Evolutionary conservation across 2,888 invertebrate species (phyloP), one percentile per base, ranked within the genome.

Genomic region (Pachliopta kotzebuea): DNA sequence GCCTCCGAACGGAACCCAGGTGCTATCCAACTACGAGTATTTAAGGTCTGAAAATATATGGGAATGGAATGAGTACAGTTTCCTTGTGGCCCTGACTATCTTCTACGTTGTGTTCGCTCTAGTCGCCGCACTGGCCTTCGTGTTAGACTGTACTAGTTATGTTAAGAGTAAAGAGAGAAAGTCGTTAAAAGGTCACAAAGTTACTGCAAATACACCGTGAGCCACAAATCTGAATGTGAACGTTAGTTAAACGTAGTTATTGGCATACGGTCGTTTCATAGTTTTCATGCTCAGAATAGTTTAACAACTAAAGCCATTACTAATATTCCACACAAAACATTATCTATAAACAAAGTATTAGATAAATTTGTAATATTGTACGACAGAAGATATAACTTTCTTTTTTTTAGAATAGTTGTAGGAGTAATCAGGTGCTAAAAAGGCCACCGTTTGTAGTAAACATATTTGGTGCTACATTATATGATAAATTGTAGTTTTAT

Each of bases 1-100:
- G 6, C 94, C 95, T 4, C 96, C 96, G 1, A 96, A 97, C 78
- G 96, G 96, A 50, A 94, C 95, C 0, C 94, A 94, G 85, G 93
- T 94, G 57, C 88, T 95, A 65, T 88, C 92, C 62, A 90, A 88
- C 78, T 88, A 76, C 77, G 88, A 85, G 42, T 86, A 88, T 67
- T 74, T 88, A 1, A 72, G 80, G n/a, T 75, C 85, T 0, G 83
- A 88, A 31, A 77, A 86, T 57, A 71, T 89, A 8, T 93, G 92
- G 93, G 88, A 93, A 56, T 84, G 87, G 76, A 92, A 84, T 17
- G 88, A 92, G 56, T 89, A 93, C 63, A 92, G 93, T 62, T 93
- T 94, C 67, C 89, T 94, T 3, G 79, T 94, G 52, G 93, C 94
- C 0, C 78, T 95, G 68, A 86, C 94, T 20, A 78, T 94, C 57